Conservation (phyloP, 2,888 invertebrate species). For the Keiferia lycopersicella region DNA sequence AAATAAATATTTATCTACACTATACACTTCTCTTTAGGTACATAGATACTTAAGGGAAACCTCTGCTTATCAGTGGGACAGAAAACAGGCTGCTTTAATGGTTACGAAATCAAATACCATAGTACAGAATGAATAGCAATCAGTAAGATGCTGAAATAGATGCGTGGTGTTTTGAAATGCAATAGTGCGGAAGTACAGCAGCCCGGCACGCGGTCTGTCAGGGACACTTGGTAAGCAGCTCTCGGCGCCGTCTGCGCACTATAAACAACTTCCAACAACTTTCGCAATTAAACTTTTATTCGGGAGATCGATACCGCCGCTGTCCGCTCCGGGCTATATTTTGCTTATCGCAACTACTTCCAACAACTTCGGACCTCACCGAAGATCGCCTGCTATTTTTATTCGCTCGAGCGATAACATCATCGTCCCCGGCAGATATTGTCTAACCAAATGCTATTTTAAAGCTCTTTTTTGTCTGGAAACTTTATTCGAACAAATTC, state of each 20-base stretch:
- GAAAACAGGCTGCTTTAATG: no score
- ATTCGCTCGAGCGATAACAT: constrained; percentile 5
- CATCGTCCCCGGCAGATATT: not conserved
- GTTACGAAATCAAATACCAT: no score
- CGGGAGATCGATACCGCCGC: constrained; percentile 56
- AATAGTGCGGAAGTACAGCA: not conserved
- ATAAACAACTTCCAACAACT: constrained; percentile 75
- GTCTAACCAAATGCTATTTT: not conserved
- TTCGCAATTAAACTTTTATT: constrained; percentile 78
- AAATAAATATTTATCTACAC: no score
- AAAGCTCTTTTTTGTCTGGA: not conserved
- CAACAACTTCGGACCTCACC: constrained; percentile 37
- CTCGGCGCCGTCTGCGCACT: constrained; percentile 61
- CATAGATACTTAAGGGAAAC: no score
- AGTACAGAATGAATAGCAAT: not conserved
- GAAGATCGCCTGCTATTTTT: constrained; percentile 31
- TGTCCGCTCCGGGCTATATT: constrained; percentile 57
- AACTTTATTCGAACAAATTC: not conserved
- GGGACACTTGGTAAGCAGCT: not conserved
- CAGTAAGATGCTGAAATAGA: no score
- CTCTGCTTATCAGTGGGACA: no score
- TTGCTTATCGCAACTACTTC: constrained; percentile 55
- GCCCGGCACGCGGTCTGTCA: constrained; percentile 1
- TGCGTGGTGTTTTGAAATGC: no score
- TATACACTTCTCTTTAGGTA: no score